These are phyloP conservation scores for Saturnia japonica DNA, from an alignment of 2,888 invertebrate genomes.

Conservation along the genomic window DNA sequence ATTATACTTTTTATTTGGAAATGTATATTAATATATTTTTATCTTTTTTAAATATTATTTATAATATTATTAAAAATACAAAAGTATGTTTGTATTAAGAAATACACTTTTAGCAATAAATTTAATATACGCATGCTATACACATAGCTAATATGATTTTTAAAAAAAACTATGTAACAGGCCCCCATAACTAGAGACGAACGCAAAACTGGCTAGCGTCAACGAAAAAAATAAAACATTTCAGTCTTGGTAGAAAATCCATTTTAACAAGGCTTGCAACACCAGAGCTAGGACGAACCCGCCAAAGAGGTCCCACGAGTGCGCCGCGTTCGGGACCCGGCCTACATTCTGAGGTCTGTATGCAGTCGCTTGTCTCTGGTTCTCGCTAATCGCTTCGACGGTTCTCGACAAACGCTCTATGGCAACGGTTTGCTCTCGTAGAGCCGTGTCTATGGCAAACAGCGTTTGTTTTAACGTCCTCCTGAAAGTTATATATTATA, in stretches of 20 bases:
- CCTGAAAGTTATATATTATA: constrained; percentile 35
- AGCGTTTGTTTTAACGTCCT: constrained; percentile 75
- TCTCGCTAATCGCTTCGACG: constrained; percentile 51
- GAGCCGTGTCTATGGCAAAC: constrained; percentile 69
- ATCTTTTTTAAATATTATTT: neutral
- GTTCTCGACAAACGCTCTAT: constrained; percentile 61
- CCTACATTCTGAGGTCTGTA: constrained; percentile 47
- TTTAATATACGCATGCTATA: neutral
- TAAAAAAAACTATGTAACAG: constrained; percentile 1
- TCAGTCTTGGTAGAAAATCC: constrained; percentile 72
- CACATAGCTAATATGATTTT: constrained; percentile 10
- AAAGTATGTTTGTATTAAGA: neutral
- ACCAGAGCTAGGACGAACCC: constrained; percentile 69
- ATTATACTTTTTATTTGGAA: neutral
- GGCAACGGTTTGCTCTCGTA: constrained; percentile 77
- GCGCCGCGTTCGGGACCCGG: constrained; percentile 42
- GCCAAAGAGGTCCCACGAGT: constrained; percentile 67
- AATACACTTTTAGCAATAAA: constrained; percentile 5
- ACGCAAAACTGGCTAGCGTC: neutral
- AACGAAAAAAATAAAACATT: constrained; percentile 20
- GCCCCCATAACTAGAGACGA: neutral
- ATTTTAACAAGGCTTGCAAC: constrained; percentile 65
- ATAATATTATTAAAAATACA: constrained; percentile 2
- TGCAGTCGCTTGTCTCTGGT: constrained; percentile 36
- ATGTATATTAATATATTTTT: neutral